Evolutionary conservation across 2,113 vertebrate species (phyloP), one percentile per base, ranked within the genome.

Genomic region (Cynopterus brachyotis): DNA sequence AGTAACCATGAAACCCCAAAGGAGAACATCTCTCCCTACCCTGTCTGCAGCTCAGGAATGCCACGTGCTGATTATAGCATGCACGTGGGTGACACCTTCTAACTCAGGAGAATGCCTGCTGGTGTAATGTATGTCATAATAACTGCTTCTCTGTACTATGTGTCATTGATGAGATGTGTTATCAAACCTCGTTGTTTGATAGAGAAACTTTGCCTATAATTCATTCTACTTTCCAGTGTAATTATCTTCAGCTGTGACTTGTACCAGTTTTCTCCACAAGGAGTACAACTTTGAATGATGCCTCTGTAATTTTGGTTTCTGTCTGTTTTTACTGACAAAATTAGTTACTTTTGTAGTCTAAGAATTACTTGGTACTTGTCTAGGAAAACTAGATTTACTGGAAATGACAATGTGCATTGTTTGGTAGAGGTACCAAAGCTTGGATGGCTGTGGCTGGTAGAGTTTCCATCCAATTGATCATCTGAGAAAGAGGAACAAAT

Each of bases 181-280:
- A 3, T 81, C 78, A 70, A 80, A 84, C 78, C 45, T 88, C 75
- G 45, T 59, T 72, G 7, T 62, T 30, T 47, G 85, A 50, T 72
- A 59, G 26, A 35, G 83, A 75, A 60, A 90, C 15, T 67, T 22
- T 64, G 91, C 24, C 28, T 35, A 0, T 60, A 66, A 81, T 80
- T 85, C 40, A 91, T 69, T 57, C 76, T 32, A 0, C 78, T 69
- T 81, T 55, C 45, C 62, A 30, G 37, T 32, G 0, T 57, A 3
- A 93, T 95, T 73, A 37, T 95, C 78, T 69, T 76, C n/a, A 26
- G 35, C 45, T 45, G 28, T 92, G 47, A 19, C n/a, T 88, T 70
- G 9, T 7, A 30, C 50, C 17, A 16, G n/a, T 47, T 45, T 90
- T 73, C 59, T 24, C 40, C 59, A 55, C 16, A 53, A 69, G 83